Base-by-base conservation (phyloP, 2,888 invertebrate species). In the Ochlodes sylvanus region DNA sequence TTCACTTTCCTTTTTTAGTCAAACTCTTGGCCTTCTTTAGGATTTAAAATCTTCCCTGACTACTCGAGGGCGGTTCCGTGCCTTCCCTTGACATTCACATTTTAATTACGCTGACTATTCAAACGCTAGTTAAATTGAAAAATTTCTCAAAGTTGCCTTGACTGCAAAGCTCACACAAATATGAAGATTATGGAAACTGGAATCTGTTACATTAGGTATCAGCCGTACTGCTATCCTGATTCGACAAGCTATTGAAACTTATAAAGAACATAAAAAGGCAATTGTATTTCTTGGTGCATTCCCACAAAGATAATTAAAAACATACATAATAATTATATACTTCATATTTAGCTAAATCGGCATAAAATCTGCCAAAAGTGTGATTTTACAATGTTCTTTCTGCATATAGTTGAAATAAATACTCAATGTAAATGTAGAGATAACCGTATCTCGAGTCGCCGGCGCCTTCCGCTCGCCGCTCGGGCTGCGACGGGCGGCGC, bases 151-250 rank as follows among this genome's bases (percentile, higher is more conserved):
- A 56, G 47, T 63, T 27, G 27, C 54, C 63, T 55, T 55, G 55
- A 63, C 54, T 38, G 62, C 62, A 38, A 52, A 63, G 42, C 41
- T 52, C 54, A 54, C 41, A 52, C 54, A 52, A 54, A 27, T 54
- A 52, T 63, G 54, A 54, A 54, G 52, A 19, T 41, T 63, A 62
- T 52, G 60, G 60, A 56, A 67, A 63, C 70, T 52, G 60, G 60
- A 56, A 67, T 67, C 70, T 60, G 67, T 70, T 67, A 54, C 19
- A 34, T 38, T 10, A 52, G 19, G 34, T 21, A 54, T 58, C 52
- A 60, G 68, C 42, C 65, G n/a, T 56, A 21, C 41, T 58, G 62
- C 58, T 21, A 62, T n/a, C 27, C 15, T n/a, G 54, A 54, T 55
- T 58, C 63, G 64, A 61, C 9, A 10, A 19, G 7, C 50, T 10